Evolutionary conservation across 2,888 invertebrate genomes (phyloP), one percentile per base, ranked within the genome.

Genomic region (Caenorhabditis sp.): DNA sequence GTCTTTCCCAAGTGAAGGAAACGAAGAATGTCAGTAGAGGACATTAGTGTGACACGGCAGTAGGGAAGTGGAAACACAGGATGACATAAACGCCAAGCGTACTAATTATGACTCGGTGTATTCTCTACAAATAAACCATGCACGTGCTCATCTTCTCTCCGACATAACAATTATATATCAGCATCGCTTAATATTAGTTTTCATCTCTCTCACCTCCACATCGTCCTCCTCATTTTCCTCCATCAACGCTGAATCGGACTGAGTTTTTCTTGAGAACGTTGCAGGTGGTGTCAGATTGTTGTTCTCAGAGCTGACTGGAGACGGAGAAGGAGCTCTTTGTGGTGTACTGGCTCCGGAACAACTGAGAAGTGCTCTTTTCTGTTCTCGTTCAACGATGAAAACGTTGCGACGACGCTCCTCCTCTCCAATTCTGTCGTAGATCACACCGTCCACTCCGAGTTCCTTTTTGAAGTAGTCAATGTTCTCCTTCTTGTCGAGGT

Each of bases 361-460:
- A 24, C 78, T 82, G 15, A 82, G 32, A 15, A 82, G 44, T 20
- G 82, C 82, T 6, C 76, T 74, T 72, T 91, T 91, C 77, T 87
- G 86, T 40, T 88, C 89, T 55, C 89, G 78, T 62, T 91, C 91
- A 28, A 91, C 84, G 50, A 89, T 83, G 85, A 90, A 90, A 1
- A 90, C 89, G 60, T 89, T 91, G 22, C 80, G 80, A 11, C 90
- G 76, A 18, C 80, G 60, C 71, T 90, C 89, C 28, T 86, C 85
- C 70, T 91, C 90, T 51, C 90, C 90, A 58, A 90, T 90, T 67
- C 89, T 96, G 92, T 99, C 98, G 92, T 97, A 98, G 91, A 98
- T 98, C 72, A 99, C 95, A 55, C 96, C 98, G 92, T 99, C 96
- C 40, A 98, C 94, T 1, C 97, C 97, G 89, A 97, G 94, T 83